Evolutionary conservation across 2,888 invertebrate genomes (phyloP), one percentile per base, ranked within the genome.

Genomic region (Stratiomys singularior): DNA sequence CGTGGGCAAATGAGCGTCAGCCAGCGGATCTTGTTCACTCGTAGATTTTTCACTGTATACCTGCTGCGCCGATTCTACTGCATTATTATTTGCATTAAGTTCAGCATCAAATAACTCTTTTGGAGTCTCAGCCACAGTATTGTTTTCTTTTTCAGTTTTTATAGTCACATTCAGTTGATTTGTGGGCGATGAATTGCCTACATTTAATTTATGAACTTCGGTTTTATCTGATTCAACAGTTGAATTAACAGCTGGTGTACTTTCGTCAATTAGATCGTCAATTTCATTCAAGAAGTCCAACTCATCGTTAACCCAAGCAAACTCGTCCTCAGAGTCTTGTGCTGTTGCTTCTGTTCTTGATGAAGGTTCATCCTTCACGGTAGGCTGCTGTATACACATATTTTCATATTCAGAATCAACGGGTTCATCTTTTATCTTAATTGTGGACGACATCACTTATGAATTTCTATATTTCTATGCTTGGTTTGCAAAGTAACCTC

Each of bases 221-320:
- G 9, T 37, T 9, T 58, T 23, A 7, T 21, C 21, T 58, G 58
- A 1, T 63, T 27, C 13, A 11, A 2, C 15, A 13, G 5, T 37
- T 5, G 37, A 9, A 37, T 37, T 9, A 3, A 9, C 7, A 11
- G 46, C 13, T 25, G 69, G 47, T 23, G 7, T 7, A 2, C 21
- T 13, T 21, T 69, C 69, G 3, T 21, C 46, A 9, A 30, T 23
- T 13, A 60, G 13, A 25, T 25, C 18, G 2, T 69, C 69, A 47
- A 69, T 69, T 23, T 69, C 69, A 27, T 69, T 69, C 11, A 69
- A 46, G n/a, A 69, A 69, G 25, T 47, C 47, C 1, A 69, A 21
- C 18, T 67, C 67, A 27, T 67, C 69, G 25, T 46, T 46, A 0
- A 69, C 46, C 69, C 69, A 69, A 13, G 46, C 25, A 15, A 47